phyloP scores from a whole-genome alignment of 23 tunicate genomes.

The Oikopleura vanhoeffeni region DNA sequence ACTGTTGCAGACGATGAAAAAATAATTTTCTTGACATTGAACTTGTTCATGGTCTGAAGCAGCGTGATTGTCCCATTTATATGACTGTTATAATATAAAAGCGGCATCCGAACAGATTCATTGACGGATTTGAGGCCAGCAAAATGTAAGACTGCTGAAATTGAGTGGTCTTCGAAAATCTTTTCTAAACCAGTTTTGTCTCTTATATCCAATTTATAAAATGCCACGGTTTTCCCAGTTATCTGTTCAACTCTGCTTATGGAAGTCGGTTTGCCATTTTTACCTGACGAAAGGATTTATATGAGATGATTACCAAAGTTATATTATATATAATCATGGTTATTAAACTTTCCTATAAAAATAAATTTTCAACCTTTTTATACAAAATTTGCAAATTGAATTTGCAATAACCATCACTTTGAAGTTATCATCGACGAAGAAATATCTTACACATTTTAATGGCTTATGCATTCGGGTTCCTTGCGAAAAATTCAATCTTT shows the following conservation, averaged over 20 bases:
- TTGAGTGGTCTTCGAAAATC: conserved; percentile 38
- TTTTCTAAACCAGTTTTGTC: conserved; percentile 30
- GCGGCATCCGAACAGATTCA: conserved; percentile 58
- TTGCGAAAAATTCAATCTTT: too few relatives aligned
- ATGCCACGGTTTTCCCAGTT: conserved; percentile 45
- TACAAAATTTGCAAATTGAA: too few relatives aligned
- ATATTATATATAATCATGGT: too few relatives aligned
- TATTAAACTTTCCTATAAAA: too few relatives aligned
- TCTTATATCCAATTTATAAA: conserved; percentile 36
- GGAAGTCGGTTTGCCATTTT: conserved; percentile 35
- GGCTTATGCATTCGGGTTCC: too few relatives aligned
- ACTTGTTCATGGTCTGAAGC: conserved; percentile 69
- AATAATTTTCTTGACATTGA: conserved; percentile 38
- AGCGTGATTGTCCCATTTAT: conserved; percentile 47
- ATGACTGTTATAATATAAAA: conserved; percentile 80
- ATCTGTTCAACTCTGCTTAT: conserved; percentile 53
- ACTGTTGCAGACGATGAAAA: conserved; percentile 95
- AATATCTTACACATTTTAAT: too few relatives aligned
- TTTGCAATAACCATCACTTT: too few relatives aligned
- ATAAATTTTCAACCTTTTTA: too few relatives aligned
- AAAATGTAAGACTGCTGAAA: conserved; percentile 67
- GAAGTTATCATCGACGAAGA: too few relatives aligned
- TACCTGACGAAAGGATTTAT: too few relatives aligned
- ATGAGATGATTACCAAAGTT: too few relatives aligned
- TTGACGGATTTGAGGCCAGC: conserved; percentile 94